phyloP scores from a whole-genome alignment of 2,797 vertebrate species.

The Picus viridis region DNA sequence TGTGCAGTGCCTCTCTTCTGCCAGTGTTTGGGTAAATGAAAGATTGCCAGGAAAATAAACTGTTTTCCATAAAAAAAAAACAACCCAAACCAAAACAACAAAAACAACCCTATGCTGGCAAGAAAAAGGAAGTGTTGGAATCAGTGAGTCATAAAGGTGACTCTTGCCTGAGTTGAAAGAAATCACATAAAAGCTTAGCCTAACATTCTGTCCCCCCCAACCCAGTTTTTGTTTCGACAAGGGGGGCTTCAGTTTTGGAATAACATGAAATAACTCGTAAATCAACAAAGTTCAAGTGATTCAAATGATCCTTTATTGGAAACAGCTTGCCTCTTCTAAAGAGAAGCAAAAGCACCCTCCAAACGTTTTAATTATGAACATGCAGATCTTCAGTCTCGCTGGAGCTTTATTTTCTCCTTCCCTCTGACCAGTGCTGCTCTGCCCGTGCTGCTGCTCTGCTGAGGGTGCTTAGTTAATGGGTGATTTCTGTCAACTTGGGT shows the following conservation, averaged over 20 bases:
- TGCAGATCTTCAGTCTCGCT: background rate
- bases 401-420: background rate
- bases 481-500: background rate
- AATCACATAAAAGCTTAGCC: background rate
- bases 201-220: background rate
- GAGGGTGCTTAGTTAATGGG: background rate
- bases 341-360: constrained; percentile 17
- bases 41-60: constrained; percentile 12
- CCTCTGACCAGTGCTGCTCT: background rate
- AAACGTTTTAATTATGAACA: constrained; percentile 50
- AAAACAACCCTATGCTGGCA: background rate
- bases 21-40: constrained; percentile 1
- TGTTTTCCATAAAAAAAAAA: background rate
- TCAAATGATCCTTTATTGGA: constrained; percentile 39
- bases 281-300: constrained; percentile 6
- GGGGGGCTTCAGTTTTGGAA: constrained; percentile 14
- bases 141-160: background rate
- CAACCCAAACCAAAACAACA: too few relatives aligned
- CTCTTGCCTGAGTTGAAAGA: background rate
- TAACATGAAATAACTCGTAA: constrained; percentile 15
- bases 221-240: constrained; percentile 6
- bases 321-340: constrained; percentile 38
- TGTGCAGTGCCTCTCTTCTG: background rate
- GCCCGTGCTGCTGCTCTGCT: rapidly evolving
- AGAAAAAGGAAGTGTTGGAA: background rate